Conservation (phyloP, 2,113 vertebrate genomes). For the Athene cunicularia region DNA sequence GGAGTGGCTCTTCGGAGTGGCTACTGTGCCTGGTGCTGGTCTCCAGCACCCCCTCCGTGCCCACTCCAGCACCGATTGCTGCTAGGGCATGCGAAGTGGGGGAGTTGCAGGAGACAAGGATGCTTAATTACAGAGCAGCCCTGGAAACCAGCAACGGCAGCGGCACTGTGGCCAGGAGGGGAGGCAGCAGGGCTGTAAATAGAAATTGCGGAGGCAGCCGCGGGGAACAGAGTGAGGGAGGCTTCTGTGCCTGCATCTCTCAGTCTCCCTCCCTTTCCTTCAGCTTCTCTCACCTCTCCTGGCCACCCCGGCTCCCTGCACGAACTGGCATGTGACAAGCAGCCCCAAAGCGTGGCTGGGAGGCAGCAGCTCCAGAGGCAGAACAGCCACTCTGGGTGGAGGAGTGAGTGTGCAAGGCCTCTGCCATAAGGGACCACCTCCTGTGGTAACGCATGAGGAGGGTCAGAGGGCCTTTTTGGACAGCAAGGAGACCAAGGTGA, state of each 20-base stretch:
- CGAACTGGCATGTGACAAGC: not conserved
- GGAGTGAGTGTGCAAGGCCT: not conserved
- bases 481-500: not conserved
- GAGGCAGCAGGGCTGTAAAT: slow-evolving; percentile 71
- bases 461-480: not conserved
- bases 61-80: not conserved
- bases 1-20: accelerated
- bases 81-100: not conserved
- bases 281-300: not conserved
- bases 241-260: not conserved
- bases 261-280: not conserved
- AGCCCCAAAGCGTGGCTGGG: not conserved
- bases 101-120: slow-evolving; percentile 37
- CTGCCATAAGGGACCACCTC: not conserved
- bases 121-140: slow-evolving; percentile 65
- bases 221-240: slow-evolving; percentile 47
- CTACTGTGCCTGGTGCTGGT: accelerated
- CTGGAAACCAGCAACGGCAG: slow-evolving; percentile 58
- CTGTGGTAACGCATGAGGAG: accelerated
- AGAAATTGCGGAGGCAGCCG: slow-evolving; percentile 65
- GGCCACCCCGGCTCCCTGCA: not conserved
- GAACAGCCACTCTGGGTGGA: not conserved
- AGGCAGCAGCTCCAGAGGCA: not conserved
- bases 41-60: not conserved
- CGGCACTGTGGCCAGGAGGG: slow-evolving; percentile 62